phyloP scores from a whole-genome alignment of 2,113 vertebrate genomes.

The Dicrurus megarhynchus region DNA sequence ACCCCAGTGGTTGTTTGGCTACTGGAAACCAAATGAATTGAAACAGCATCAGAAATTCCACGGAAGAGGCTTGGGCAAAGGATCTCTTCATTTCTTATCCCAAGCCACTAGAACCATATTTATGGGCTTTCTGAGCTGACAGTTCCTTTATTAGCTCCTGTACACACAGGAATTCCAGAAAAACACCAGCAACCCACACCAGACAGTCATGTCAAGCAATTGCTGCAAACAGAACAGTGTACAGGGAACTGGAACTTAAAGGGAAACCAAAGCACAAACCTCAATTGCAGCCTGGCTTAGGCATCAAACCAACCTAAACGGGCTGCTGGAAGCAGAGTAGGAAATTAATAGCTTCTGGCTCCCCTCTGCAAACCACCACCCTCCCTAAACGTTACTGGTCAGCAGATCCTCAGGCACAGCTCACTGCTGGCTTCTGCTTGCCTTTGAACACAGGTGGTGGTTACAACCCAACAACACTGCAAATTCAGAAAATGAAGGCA shows the following conservation, averaged over 20 bases:
- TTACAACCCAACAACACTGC: not conserved
- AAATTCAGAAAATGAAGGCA: not conserved
- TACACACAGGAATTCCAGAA: conserved; percentile 34
- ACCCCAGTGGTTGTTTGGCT: not conserved
- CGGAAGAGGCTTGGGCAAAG: not conserved
- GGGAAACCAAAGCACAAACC: conserved; percentile 30
- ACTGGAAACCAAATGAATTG: conserved; percentile 5
- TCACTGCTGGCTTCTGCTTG: not conserved
- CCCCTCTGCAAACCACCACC: not conserved
- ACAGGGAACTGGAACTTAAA: not conserved
- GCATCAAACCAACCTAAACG: conserved; percentile 44
- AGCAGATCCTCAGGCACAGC: not conserved
- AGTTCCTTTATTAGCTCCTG: conserved; percentile 28
- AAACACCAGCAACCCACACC: conserved; percentile 10
- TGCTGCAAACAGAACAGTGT: not conserved
- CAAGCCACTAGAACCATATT: not conserved
- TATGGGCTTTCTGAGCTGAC: not conserved
- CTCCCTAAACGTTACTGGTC: not conserved
- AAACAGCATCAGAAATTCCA: conserved; percentile 16
- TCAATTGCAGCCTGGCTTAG: conserved; percentile 19
- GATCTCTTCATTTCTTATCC: not conserved
- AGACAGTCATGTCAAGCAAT: not conserved
- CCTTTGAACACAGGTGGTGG: conserved; percentile 1
- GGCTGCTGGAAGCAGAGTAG: not conserved
- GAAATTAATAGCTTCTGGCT: conserved; percentile 2